A percentile compares a stretch with the other conserved stretches of the same genome.
These are phyloP conservation scores for Porites cylindrica DNA, from an alignment of 92 coral and sea anemone genomes.

Conservation along the genomic window DNA sequence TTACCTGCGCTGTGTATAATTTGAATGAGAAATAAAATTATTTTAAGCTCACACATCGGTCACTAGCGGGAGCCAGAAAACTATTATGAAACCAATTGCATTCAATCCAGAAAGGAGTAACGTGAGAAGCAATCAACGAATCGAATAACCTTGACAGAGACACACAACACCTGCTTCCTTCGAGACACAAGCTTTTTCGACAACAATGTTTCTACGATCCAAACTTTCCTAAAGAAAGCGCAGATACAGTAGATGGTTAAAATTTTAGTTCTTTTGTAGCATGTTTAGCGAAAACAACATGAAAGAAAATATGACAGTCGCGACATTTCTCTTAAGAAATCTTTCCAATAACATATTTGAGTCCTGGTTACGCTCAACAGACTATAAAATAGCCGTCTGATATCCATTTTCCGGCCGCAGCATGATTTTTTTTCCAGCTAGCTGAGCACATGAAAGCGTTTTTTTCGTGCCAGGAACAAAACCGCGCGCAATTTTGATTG, in stretches of 20 bases:
- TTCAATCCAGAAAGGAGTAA: not conserved
- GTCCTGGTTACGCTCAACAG: slow-evolving; percentile 13
- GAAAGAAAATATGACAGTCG: not conserved
- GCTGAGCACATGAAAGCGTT: not conserved
- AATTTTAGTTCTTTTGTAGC: no score
- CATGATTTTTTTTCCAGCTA: not conserved
- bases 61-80: no score
- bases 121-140: not conserved
- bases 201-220: not conserved
- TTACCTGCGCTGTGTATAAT: not conserved
- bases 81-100: no score
- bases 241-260: not conserved
- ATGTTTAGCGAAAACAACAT: not conserved
- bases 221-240: not conserved
- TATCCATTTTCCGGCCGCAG: not conserved
- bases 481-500: slow-evolving; percentile 23
- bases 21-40: not conserved
- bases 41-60: no score
- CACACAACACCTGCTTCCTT: not conserved
- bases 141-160: no score
- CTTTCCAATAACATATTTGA: not conserved
- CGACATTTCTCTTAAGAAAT: not conserved
- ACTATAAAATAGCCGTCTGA: slow-evolving; percentile 37
- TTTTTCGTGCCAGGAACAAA: not conserved
- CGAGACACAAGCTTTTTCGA: not conserved